Conservation (phyloP, 2,113 vertebrate species). For the Mixornis gularis region DNA sequence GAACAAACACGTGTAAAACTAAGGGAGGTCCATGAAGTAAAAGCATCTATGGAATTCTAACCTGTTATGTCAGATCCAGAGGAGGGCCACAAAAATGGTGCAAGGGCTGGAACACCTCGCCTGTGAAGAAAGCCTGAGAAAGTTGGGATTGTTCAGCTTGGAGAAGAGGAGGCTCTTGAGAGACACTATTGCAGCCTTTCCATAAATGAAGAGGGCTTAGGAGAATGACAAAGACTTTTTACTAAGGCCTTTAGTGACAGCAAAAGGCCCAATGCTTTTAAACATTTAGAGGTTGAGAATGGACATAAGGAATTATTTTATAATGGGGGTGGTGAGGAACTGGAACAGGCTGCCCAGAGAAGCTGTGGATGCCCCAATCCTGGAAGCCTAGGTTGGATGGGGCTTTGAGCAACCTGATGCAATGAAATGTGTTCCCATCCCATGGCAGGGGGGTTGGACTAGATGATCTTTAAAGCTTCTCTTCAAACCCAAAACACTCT, state of each 20-base stretch:
- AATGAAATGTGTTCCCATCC: not conserved
- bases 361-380: fast-evolving
- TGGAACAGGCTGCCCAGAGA: not conserved
- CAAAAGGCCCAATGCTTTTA: not conserved
- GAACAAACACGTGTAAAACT: not conserved
- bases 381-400: fast-evolving
- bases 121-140: not conserved
- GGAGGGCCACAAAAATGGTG: not conserved
- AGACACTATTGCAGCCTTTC: not conserved
- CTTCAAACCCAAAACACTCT: not conserved
- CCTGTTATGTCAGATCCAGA: not conserved
- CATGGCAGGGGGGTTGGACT: not conserved
- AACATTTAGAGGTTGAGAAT: not conserved
- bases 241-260: not conserved
- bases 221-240: not conserved
- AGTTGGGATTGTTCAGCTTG: not conserved
- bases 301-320: not conserved
- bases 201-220: not conserved
- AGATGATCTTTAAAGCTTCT: not conserved
- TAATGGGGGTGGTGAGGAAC: not conserved
- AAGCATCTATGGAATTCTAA: not conserved
- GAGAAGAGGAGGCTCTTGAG: not conserved
- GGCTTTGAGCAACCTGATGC: not conserved
- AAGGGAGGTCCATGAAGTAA: not conserved
- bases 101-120: not conserved